A percentile compares a stretch with the other conserved stretches of the same genome.
phyloP scores from a whole-genome alignment of 2,797 vertebrate species.

The Chaetodon trifasciatus region DNA sequence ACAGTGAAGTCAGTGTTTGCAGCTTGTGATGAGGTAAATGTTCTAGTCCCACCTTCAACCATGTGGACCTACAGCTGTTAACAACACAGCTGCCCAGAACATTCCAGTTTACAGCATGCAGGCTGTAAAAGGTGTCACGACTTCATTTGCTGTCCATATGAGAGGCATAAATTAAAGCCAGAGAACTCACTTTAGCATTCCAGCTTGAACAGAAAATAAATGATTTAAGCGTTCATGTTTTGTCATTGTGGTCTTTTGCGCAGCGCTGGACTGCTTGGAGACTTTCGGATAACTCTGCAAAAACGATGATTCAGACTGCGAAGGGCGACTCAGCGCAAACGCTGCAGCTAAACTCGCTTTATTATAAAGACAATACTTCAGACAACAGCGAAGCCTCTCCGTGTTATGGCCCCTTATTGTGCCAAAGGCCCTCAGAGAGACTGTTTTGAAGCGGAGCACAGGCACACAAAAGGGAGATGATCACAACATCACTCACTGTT shows the following conservation, averaged over 20 bases:
- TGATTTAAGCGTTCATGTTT: neutral
- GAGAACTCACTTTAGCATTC: neutral
- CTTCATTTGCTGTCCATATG: neutral
- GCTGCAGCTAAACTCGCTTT: constrained; percentile 8
- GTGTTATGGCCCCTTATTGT: neutral
- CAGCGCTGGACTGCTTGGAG: neutral
- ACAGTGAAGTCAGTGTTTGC: neutral
- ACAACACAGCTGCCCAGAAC: neutral
- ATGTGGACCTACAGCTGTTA: constrained; percentile 3
- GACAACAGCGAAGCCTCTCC: constrained; percentile 17
- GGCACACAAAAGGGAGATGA: constrained; percentile 33
- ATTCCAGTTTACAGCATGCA: neutral
- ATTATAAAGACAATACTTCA: constrained; percentile 18
- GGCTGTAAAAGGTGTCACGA: neutral
- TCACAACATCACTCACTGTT: constrained; percentile 47
- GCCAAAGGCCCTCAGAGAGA: constrained; percentile 1
- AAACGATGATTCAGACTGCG: constrained; percentile 35
- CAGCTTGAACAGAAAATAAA: neutral
- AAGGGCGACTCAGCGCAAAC: constrained; percentile 31
- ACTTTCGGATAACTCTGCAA: constrained; percentile 24
- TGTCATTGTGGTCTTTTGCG: neutral
- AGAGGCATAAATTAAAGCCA: neutral
- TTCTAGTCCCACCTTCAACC: neutral
- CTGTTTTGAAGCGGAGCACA: constrained; percentile 19
- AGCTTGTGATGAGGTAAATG: neutral